Percentiles rank a stretch among this genome's conserved stretches.
Evolutionary conservation across 1,140 invertebrate genomes (phyloP).

Genomic region (Anthonomus grandis): DNA sequence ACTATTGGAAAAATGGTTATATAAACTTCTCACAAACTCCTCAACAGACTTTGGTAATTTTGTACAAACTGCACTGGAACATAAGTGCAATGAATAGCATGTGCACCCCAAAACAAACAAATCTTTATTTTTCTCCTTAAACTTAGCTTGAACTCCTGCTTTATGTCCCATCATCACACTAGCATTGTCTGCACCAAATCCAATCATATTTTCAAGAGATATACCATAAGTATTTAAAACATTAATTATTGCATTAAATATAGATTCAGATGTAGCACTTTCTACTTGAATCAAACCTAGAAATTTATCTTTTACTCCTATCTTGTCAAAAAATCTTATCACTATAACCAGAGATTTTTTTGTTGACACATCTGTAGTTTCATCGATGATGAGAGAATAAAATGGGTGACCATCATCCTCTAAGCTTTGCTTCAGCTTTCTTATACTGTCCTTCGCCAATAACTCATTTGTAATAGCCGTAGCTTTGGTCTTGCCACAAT

Average conservation of each 20-base stretch:
- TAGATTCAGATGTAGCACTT: no score
- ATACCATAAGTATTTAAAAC: background rate
- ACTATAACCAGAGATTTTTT: background rate
- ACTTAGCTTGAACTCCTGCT: constrained; percentile 10
- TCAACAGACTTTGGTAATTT: constrained; percentile 8
- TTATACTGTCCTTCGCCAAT: background rate
- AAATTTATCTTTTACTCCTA: no score
- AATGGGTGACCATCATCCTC: constrained; percentile 1
- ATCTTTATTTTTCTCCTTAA: constrained; percentile 9
- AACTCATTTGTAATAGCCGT: constrained; percentile 16
- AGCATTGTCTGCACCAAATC: constrained; percentile 16
- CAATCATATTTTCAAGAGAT: constrained; percentile 5
- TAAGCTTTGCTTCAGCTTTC: background rate
- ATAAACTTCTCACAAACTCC: constrained; percentile 15
- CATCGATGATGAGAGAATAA: constrained; percentile 11
- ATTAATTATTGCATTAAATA: background rate
- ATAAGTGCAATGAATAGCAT: constrained; percentile 13
- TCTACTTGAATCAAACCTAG: no score
- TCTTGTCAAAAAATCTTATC: constrained; percentile 1
- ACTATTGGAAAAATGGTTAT: constrained; percentile 12
- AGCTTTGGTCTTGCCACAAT: constrained; percentile 23
- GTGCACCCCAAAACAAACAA: constrained; percentile 18
- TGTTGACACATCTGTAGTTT: constrained; percentile 10
- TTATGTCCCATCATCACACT: constrained; percentile 17
- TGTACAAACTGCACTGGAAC: constrained; percentile 11